A percentile compares a stretch with the other conserved stretches of the same genome.
Evolutionary conservation across 2,113 vertebrate genomes (phyloP).

Genomic region (Ranitomeya imitator): DNA sequence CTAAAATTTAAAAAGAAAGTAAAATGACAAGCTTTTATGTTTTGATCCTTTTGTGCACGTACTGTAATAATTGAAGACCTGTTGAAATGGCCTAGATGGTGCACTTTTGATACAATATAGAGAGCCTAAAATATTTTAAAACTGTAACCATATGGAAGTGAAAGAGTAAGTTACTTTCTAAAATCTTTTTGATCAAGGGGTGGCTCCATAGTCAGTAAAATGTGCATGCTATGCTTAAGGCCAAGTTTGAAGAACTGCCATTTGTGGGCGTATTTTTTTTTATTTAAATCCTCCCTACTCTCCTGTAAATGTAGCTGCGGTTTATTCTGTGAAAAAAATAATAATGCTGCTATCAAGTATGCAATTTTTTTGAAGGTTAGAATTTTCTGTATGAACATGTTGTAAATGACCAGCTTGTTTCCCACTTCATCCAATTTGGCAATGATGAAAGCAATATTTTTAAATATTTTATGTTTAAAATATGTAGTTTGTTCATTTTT

Average conservation of each 20-base stretch:
- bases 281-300: constrained; percentile 69
- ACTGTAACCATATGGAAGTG: background rate
- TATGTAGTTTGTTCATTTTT: constrained; percentile 17
- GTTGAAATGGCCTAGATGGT: constrained; percentile 67
- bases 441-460: constrained; percentile 52
- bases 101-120: constrained; percentile 14
- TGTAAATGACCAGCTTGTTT: background rate
- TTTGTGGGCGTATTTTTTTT: background rate
- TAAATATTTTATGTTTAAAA: constrained; percentile 13
- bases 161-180: constrained; percentile 34
- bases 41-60: constrained; percentile 80
- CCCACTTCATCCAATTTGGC: constrained; percentile 13
- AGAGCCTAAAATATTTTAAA: background rate
- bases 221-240: background rate
- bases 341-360: constrained; percentile 81
- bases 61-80: constrained; percentile 77
- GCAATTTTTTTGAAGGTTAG: constrained; percentile 72
- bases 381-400: constrained; percentile 61
- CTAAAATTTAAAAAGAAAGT: constrained; percentile 59
- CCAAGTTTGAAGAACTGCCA: background rate
- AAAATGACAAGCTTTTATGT: constrained; percentile 73
- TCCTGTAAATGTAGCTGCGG: constrained; percentile 72
- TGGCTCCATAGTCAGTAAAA: background rate
- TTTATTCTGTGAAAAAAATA: constrained; percentile 70
- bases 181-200: background rate